Conservation (phyloP, 2,888 invertebrate species). For the Lathronympha strigana region DNA sequence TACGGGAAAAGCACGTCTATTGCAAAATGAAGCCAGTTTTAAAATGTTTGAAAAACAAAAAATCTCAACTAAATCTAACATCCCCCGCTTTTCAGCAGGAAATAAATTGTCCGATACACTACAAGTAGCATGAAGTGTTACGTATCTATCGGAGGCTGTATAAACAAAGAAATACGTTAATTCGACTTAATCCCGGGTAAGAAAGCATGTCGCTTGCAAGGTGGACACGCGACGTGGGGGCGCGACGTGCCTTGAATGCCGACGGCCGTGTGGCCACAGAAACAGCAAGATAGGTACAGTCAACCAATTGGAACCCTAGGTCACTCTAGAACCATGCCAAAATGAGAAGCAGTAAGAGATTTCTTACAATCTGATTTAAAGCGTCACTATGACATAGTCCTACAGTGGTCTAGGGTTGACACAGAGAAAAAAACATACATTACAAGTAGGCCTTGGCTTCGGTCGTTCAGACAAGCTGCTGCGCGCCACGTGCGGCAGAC, state of each 20-base stretch:
- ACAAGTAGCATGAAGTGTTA: slow-evolving; percentile 30
- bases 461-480: too few relatives aligned
- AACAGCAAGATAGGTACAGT: slow-evolving; percentile 43
- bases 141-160: slow-evolving; percentile 28
- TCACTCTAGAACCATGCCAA: too few relatives aligned
- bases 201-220: slow-evolving; percentile 68
- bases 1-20: too few relatives aligned
- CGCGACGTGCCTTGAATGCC: slow-evolving; percentile 64
- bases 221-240: slow-evolving; percentile 68
- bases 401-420: too few relatives aligned
- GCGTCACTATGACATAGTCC: too few relatives aligned
- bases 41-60: not conserved
- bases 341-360: too few relatives aligned
- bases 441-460: too few relatives aligned
- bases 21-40: too few relatives aligned
- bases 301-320: too few relatives aligned
- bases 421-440: too few relatives aligned
- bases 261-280: slow-evolving; percentile 51
- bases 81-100: not conserved
- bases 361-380: too few relatives aligned
- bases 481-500: too few relatives aligned
- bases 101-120: not conserved
- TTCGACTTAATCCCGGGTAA: slow-evolving; percentile 75
- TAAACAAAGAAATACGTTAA: slow-evolving; percentile 73
- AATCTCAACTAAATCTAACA: not conserved